These are phyloP conservation scores for Thymelicus lineola DNA, from an alignment of 2,888 invertebrate genomes.

Conservation along the genomic window DNA sequence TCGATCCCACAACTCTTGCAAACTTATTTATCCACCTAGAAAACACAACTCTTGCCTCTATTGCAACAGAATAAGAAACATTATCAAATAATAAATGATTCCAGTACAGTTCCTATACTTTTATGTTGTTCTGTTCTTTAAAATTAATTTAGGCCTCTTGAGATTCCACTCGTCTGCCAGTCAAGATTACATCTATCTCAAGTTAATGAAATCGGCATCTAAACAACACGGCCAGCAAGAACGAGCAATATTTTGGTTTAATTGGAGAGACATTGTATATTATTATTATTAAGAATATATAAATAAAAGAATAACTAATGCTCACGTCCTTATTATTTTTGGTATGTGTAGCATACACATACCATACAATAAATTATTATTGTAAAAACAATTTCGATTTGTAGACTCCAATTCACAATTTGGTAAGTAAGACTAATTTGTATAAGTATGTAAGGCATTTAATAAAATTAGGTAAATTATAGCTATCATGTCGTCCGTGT, in stretches of 20 bases:
- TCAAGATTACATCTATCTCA: slow-evolving; percentile 73
- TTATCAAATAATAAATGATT: slow-evolving; percentile 42
- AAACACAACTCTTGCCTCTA: slow-evolving; percentile 41
- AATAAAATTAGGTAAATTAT: no score
- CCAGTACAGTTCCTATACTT: slow-evolving; percentile 41
- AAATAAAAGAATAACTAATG: no score
- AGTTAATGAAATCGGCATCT: slow-evolving; percentile 69
- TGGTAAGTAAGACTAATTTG: no score
- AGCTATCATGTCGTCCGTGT: no score
- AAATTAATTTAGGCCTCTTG: slow-evolving; percentile 80
- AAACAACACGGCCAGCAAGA: slow-evolving; percentile 51
- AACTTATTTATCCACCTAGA: slow-evolving; percentile 37
- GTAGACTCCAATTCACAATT: no score
- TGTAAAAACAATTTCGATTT: no score
- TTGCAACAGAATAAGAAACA: slow-evolving; percentile 45
- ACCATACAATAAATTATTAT: no score
- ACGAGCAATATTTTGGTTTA: slow-evolving; percentile 11
- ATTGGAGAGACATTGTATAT: not conserved
- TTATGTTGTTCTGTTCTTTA: slow-evolving; percentile 74
- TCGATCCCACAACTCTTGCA: slow-evolving; percentile 51
- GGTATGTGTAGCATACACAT: no score
- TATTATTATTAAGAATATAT: no score
- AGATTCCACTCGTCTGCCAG: slow-evolving; percentile 63
- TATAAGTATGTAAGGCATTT: no score
- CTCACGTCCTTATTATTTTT: no score